phyloP scores from a whole-genome alignment of 2,888 invertebrate genomes.

The Stegophylla sp. region DNA sequence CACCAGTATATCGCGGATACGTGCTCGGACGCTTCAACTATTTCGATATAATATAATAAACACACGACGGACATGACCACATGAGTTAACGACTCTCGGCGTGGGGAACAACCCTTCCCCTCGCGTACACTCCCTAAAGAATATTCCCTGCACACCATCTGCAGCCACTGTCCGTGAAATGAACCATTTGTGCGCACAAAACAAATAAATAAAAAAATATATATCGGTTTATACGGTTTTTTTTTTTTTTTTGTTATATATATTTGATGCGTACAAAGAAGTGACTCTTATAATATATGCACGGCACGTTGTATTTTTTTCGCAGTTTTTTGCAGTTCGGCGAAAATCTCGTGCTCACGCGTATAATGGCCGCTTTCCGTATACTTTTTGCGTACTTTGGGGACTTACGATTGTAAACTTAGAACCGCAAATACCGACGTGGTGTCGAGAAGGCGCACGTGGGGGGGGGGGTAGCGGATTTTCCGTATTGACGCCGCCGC shows the following conservation, averaged over 20 bases:
- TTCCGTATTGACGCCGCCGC: background rate
- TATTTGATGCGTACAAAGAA: too few species aligned
- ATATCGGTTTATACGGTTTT: too few species aligned
- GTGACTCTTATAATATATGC: too few species aligned
- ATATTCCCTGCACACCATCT: constrained; percentile 33
- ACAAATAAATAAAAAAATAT: too few species aligned
- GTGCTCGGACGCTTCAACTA: constrained; percentile 45
- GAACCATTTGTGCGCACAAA: background rate
- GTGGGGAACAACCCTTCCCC: background rate
- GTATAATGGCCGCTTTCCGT: too few species aligned
- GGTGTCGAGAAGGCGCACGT: background rate
- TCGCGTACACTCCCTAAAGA: constrained; percentile 1
- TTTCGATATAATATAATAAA: constrained; percentile 44
- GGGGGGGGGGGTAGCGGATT: background rate
- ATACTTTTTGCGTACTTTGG: too few species aligned
- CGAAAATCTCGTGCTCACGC: too few species aligned
- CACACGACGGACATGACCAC: constrained; percentile 39
- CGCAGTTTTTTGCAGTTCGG: too few species aligned
- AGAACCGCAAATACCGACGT: too few species aligned
- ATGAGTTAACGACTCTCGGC: constrained; percentile 30
- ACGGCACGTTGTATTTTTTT: too few species aligned
- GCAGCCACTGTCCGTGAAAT: constrained; percentile 39
- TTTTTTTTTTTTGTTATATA: too few species aligned
- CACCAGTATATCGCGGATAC: background rate
- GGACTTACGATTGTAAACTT: too few species aligned